A percentile compares a stretch with the other conserved stretches of the same genome.
phyloP scores from a whole-genome alignment of 2,888 invertebrate genomes.

The Pterostichus madidus region DNA sequence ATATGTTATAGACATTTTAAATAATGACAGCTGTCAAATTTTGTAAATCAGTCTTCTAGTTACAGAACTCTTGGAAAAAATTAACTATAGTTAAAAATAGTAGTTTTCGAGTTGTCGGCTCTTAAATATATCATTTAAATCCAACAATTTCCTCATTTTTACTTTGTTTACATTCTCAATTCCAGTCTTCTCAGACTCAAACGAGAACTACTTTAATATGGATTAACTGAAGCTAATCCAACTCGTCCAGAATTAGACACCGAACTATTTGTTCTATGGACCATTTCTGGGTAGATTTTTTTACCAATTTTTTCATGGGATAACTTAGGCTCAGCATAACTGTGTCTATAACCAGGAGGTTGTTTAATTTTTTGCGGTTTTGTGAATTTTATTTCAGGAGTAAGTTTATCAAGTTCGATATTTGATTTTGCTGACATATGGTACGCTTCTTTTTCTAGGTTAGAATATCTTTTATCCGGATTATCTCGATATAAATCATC shows the following conservation, averaged over 20 bases:
- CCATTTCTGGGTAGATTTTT: slow-evolving; percentile 74
- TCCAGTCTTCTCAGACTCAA: no score
- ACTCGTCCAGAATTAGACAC: slow-evolving; percentile 76
- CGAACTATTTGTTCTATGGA: slow-evolving; percentile 76
- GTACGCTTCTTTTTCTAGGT: slow-evolving; percentile 75
- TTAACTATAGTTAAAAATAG: no score
- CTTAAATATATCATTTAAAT: no score
- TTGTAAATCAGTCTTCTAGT: no score
- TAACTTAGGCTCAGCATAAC: slow-evolving; percentile 84
- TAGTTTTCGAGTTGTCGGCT: no score
- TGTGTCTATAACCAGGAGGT: slow-evolving; percentile 79
- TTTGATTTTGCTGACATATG: slow-evolving; percentile 74
- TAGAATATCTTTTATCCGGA: slow-evolving; percentile 72
- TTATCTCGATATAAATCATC: slow-evolving; percentile 43
- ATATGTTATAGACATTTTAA: no score
- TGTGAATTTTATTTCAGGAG: slow-evolving; percentile 71
- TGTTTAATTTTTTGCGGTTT: slow-evolving; percentile 69
- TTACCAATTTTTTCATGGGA: slow-evolving; percentile 75
- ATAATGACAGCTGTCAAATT: no score
- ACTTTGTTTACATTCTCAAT: no score
- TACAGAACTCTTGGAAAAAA: no score
- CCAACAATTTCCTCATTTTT: no score
- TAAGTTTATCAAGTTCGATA: slow-evolving; percentile 72
- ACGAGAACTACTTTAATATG: slow-evolving; percentile 72
- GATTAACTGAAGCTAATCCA: slow-evolving; percentile 77